Evolutionary conservation across 2,888 invertebrate species (phyloP).

Genomic region (Tinea trinotella): DNA sequence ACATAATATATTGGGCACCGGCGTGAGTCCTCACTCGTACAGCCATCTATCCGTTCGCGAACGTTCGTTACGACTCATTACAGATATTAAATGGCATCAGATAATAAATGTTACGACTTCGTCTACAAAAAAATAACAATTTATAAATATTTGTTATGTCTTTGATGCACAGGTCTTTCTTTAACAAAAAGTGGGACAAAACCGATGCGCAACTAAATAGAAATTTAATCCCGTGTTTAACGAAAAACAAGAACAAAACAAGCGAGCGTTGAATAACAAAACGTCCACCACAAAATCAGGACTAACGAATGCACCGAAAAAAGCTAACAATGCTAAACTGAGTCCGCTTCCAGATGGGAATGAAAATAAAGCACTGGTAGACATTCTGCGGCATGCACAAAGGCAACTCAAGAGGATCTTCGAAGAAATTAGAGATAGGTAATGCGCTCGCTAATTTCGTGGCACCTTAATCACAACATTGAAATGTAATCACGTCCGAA

Average conservation of each 20-base stretch:
- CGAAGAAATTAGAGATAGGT: constrained; percentile 31
- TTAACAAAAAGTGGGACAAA: constrained; percentile 5
- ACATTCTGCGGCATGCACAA: constrained; percentile 16
- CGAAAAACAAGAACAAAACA: constrained; percentile 18
- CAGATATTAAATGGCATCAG: background rate
- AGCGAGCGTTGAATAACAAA: constrained; percentile 17
- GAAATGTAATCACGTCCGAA: constrained; percentile 31
- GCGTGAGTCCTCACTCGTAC: background rate
- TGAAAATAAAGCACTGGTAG: constrained; percentile 40
- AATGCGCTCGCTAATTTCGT: constrained; percentile 32
- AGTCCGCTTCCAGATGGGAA: constrained; percentile 30
- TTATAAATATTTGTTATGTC: too few species aligned
- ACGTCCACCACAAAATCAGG: constrained; percentile 17
- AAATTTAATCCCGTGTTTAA: constrained; percentile 21
- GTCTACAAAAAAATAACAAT: background rate
- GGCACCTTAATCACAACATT: constrained; percentile 31
- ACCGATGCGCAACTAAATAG: constrained; percentile 17
- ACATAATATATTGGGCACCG: constrained; percentile 14
- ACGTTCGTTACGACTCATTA: constrained; percentile 14
- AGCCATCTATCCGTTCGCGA: too few species aligned
- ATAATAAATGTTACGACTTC: background rate
- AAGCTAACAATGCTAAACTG: constrained; percentile 33
- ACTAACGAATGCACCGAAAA: constrained; percentile 23
- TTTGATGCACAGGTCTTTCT: background rate
- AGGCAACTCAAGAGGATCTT: constrained; percentile 35